Conservation (phyloP, 2,797 vertebrate species). For the Pteronotus mesoamericanus region DNA sequence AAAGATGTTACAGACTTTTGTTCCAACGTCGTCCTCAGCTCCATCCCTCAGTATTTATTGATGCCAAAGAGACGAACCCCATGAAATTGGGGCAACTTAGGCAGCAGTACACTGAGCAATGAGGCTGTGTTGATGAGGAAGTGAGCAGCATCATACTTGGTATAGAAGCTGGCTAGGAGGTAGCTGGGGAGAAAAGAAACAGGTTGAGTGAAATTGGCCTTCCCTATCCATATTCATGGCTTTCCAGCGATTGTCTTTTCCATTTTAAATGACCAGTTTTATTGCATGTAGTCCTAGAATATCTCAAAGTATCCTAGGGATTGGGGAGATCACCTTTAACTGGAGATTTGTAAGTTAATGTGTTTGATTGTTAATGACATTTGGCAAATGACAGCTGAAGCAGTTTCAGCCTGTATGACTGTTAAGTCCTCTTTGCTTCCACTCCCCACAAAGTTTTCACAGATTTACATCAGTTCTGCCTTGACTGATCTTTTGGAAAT, state of each 20-base stretch:
- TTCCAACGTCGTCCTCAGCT: background rate
- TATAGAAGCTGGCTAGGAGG: conserved; percentile 96
- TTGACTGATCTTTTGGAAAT: conserved; percentile 52
- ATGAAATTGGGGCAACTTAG: conserved; percentile 94
- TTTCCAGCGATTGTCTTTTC: background rate
- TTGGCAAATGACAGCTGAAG: background rate
- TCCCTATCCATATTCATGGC: background rate
- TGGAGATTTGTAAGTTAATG: conserved; percentile 10
- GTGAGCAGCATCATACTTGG: conserved; percentile 92
- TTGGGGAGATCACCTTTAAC: conserved; percentile 33
- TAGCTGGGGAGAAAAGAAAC: conserved; percentile 83
- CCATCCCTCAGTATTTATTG: conserved; percentile 90
- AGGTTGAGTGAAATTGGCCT: background rate
- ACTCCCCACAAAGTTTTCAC: conserved; percentile 20
- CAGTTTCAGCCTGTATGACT: conserved; percentile 3
- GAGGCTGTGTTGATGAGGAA: conserved; percentile 94
- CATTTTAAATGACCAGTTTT: conserved; percentile 50
- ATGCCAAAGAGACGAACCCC: conserved; percentile 95
- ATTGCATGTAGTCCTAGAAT: conserved; percentile 19
- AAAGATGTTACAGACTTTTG: conserved; percentile 21
- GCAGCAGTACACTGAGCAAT: conserved; percentile 91
- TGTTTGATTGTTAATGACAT: background rate
- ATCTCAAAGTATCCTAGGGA: conserved; percentile 17
- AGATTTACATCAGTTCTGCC: background rate
- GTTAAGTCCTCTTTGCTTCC: conserved; percentile 28